Evolutionary conservation across 2,888 invertebrate species (phyloP), one percentile per base, ranked within the genome.

Genomic region (Drosophila fungiperda): DNA sequence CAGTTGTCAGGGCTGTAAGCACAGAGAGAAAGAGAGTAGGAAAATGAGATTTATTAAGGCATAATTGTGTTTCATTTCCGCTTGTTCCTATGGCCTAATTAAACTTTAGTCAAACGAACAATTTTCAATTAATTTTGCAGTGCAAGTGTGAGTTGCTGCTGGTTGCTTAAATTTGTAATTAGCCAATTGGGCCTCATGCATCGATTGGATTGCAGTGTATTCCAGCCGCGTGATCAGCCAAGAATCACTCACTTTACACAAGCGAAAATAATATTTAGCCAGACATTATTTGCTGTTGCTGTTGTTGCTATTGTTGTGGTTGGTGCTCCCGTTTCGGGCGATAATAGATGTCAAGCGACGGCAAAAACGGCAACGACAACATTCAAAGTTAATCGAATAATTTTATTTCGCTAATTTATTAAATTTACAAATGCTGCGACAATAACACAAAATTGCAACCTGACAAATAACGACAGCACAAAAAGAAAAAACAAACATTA

Each of bases 381-480:
- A 73, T 83, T 76, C 70, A 82, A 80, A 87, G 83, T 89, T 89
- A 86, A 86, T 86, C 90, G 89, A 86, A 86, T 86, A 90, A 80
- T 85, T 89, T 86, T 83, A 82, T 87, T 82, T 89, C 74, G 85
- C 88, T 86, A 87, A 86, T 89, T 86, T 89, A 74, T 85, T 87
- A 80, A 86, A 89, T 89, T 86, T 86, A 86, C 90, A 89, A 87
- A 73, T 82, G 62, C 60, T 61, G 76, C 69, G 73, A 82, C 76
- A 80, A 80, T 70, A 83, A 80, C 68, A 78, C 82, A 65, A 82
- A 82, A 82, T 74, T 82, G 79, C 83, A 82, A 87, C 55, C 85
- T 84, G 85, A 74, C 73, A 82, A 78, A 78, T 79, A 63, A 60
- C 63, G 68, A 81, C 62, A 63, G 48, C 68, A 62, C 54, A 60